phyloP scores from a whole-genome alignment of 1,140 invertebrate species.

The Coenobita brevimanus region DNA sequence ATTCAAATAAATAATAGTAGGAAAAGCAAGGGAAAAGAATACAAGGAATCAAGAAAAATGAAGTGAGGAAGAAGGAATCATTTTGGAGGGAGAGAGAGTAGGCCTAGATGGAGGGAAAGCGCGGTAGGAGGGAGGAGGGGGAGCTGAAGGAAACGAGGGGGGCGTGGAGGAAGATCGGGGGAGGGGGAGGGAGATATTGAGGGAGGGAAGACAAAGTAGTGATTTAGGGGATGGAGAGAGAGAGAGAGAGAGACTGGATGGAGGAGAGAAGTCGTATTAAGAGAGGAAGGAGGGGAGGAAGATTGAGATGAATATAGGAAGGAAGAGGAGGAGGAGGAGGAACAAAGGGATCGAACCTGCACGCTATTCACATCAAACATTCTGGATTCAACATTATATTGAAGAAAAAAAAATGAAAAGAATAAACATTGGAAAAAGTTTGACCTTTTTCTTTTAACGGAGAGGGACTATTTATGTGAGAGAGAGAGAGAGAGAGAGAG shows the following conservation, averaged over 20 bases:
- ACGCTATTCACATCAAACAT: too few relatives aligned
- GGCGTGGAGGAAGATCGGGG: background rate
- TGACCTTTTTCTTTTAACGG: too few relatives aligned
- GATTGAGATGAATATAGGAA: background rate
- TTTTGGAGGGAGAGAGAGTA: background rate
- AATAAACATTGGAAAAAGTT: too few relatives aligned
- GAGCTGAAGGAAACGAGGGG: background rate
- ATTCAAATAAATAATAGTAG: background rate
- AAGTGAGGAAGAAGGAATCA: background rate
- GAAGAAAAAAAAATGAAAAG: too few relatives aligned
- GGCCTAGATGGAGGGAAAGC: background rate
- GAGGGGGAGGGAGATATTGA: background rate
- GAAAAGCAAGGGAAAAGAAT: background rate
- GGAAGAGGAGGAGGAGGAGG: background rate
- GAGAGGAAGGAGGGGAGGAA: background rate
- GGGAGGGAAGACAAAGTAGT: background rate
- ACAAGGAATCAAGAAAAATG: background rate
- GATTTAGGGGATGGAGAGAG: background rate
- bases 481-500: conserved; percentile 1
- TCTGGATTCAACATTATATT: too few relatives aligned
- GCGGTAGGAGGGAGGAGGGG: background rate
- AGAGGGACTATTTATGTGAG: too few relatives aligned
- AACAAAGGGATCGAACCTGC: too few relatives aligned
- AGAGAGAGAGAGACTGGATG: background rate
- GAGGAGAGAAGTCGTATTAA: background rate